phyloP scores from a whole-genome alignment of 2,797 vertebrate genomes.

The Dallia pectoralis region DNA sequence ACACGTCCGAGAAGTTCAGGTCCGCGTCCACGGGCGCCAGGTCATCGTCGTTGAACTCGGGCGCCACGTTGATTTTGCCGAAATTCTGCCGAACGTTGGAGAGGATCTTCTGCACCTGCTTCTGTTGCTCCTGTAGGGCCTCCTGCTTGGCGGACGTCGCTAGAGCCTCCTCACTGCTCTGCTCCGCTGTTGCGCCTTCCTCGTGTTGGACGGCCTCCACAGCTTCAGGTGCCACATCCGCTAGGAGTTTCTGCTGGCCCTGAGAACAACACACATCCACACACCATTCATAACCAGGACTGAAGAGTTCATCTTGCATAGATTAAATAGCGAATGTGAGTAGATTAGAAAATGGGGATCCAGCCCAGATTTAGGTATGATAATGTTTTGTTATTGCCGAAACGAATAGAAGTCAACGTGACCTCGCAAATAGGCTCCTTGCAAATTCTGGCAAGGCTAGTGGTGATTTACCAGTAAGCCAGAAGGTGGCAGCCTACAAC shows the following conservation, averaged over 20 bases:
- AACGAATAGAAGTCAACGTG: not conserved
- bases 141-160: constrained; percentile 36
- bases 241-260: constrained; percentile 40
- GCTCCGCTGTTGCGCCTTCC: constrained; percentile 43
- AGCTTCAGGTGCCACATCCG: constrained; percentile 31
- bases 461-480: constrained; percentile 4
- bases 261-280: constrained; percentile 25
- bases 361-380: not conserved
- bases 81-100: constrained; percentile 89
- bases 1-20: constrained; percentile 72
- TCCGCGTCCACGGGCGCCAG: constrained; percentile 87
- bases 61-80: constrained; percentile 89
- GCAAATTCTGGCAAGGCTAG: not conserved
- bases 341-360: constrained; percentile 1
- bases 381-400: not conserved
- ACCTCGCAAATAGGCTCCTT: not conserved
- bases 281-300: not conserved
- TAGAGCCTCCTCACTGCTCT: not conserved
- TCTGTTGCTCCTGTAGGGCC: constrained; percentile 32
- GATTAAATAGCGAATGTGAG: not conserved
- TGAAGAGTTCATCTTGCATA: not conserved
- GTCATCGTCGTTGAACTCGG: constrained; percentile 91
- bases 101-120: constrained; percentile 76
- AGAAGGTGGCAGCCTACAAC: constrained; percentile 3
- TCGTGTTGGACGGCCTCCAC: constrained; percentile 39